Conservation (phyloP, 2,797 vertebrate genomes). For the Australoheros facetus region DNA sequence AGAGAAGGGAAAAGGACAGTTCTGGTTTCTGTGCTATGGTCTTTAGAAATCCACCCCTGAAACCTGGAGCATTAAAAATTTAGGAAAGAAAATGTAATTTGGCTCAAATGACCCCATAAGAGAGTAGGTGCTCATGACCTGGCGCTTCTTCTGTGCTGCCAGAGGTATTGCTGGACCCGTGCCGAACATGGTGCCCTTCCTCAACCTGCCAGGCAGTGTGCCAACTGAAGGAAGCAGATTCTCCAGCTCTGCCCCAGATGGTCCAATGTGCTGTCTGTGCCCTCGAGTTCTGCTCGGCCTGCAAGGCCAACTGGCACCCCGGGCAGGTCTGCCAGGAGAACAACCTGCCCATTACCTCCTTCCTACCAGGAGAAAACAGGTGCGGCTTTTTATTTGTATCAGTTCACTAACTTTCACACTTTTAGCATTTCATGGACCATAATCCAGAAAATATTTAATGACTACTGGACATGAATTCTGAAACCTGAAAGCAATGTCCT, state of each 20-base stretch:
- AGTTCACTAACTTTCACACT: not conserved
- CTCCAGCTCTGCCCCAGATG: constrained; percentile 86
- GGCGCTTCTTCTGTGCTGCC: constrained; percentile 1
- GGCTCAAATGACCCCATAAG: not conserved
- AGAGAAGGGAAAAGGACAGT: not conserved
- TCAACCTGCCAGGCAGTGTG: constrained; percentile 97
- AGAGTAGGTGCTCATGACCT: not conserved
- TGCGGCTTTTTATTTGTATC: constrained; percentile 47
- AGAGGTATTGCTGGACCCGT: constrained; percentile 98
- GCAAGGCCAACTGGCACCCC: constrained; percentile 95
- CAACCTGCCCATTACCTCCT: constrained; percentile 87
- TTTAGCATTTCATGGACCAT: not conserved
- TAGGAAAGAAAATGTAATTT: not conserved
- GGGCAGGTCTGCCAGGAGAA: constrained; percentile 92
- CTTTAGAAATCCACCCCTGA: not conserved
- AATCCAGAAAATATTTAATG: not conserved
- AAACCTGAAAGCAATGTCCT: not conserved
- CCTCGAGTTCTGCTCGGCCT: constrained; percentile 94
- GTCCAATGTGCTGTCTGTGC: constrained; percentile 92
- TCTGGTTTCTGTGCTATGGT: not conserved
- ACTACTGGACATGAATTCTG: not conserved
- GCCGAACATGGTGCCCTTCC: constrained; percentile 97
- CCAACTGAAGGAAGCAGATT: constrained; percentile 90
- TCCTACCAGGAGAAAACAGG: constrained; percentile 95
- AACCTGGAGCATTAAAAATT: not conserved